These are phyloP conservation scores for Channa striata DNA, from an alignment of 2,797 vertebrate genomes.

Conservation along the genomic window DNA sequence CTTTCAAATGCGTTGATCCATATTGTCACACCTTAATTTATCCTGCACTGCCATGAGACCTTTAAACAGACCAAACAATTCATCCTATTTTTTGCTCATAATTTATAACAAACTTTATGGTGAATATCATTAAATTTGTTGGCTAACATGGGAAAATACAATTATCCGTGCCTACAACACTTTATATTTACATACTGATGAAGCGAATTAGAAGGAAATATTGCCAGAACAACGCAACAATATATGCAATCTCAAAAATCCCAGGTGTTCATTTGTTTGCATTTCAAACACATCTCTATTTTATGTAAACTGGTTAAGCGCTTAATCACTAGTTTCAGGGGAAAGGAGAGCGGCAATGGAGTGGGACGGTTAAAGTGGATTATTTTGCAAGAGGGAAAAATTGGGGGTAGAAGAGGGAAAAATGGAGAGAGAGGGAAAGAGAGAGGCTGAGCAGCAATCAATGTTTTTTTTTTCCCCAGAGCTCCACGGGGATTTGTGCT, in stretches of 20 bases:
- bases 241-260: slow-evolving; percentile 32
- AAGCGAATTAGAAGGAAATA: slow-evolving; percentile 39
- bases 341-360: slow-evolving; percentile 56
- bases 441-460: slow-evolving; percentile 65
- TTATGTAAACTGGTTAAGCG: slow-evolving; percentile 63
- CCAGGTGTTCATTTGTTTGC: slow-evolving; percentile 65
- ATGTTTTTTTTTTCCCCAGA: slow-evolving; percentile 61
- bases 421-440: slow-evolving; percentile 35
- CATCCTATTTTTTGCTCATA: background rate
- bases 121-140: slow-evolving; percentile 6
- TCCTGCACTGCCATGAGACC: background rate
- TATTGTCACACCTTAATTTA: background rate
- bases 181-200: slow-evolving; percentile 41
- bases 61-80: slow-evolving; percentile 13
- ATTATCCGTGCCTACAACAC: slow-evolving; percentile 21
- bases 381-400: slow-evolving; percentile 60
- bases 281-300: slow-evolving; percentile 60
- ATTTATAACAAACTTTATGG: background rate
- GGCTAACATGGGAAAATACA: slow-evolving; percentile 4
- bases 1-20: background rate
- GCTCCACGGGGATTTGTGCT: slow-evolving; percentile 73
- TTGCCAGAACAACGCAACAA: slow-evolving; percentile 31
- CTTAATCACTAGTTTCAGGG: slow-evolving; percentile 69
- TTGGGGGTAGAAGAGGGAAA: slow-evolving; percentile 46
- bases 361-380: slow-evolving; percentile 75